phyloP scores from a whole-genome alignment of 2,113 vertebrate genomes.

The Pterocles orientalis region DNA sequence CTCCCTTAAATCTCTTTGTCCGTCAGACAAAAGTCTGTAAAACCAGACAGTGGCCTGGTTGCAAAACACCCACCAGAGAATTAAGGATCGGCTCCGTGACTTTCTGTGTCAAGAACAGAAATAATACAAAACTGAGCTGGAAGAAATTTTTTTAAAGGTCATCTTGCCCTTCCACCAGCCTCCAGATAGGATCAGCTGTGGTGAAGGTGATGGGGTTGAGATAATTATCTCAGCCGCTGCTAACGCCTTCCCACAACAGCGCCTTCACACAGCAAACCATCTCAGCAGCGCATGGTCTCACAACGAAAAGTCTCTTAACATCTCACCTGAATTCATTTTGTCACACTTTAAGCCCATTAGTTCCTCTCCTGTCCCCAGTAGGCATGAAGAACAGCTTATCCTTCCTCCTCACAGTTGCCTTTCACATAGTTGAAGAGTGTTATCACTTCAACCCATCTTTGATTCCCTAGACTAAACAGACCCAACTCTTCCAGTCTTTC shows the following conservation, averaged over 20 bases:
- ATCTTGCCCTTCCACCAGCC: background rate
- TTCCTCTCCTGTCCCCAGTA: background rate
- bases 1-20: background rate
- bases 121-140: background rate
- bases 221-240: background rate
- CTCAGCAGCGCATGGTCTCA: background rate
- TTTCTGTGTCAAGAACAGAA: background rate
- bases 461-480: constrained; percentile 50
- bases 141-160: background rate
- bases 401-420: background rate
- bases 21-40: background rate
- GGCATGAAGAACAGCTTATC: background rate
- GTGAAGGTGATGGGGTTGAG: background rate
- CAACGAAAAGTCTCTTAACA: background rate
- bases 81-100: background rate
- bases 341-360: background rate
- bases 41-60: background rate
- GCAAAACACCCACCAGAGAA: background rate
- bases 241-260: background rate
- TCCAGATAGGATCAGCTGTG: background rate
- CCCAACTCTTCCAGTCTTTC: constrained; percentile 9
- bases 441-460: background rate
- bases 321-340: background rate
- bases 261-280: background rate
- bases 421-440: background rate